Conservation (phyloP, 2,113 vertebrate species). For the Bothrops jararaca region DNA sequence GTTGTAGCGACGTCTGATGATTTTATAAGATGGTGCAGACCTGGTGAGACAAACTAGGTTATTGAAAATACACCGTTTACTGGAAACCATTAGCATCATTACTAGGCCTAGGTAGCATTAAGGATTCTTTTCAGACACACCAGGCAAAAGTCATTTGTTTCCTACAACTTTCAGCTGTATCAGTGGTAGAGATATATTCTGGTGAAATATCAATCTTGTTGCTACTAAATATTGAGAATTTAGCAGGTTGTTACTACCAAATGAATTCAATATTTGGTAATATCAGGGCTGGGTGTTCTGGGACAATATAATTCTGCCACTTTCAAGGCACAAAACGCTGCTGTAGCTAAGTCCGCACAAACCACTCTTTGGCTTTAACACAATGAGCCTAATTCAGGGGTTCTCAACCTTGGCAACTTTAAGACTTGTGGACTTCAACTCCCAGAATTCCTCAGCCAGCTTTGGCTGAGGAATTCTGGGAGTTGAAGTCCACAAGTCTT, state of each 20-base stretch:
- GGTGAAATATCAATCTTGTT: background rate
- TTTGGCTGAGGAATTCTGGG: too few relatives aligned
- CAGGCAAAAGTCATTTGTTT: background rate
- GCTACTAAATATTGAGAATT: background rate
- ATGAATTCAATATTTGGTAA: background rate
- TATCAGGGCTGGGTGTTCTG: background rate
- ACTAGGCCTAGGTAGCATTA: background rate
- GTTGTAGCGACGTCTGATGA: background rate
- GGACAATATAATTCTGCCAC: background rate
- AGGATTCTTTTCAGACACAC: background rate
- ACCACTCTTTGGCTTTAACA: background rate
- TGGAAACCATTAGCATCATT: background rate
- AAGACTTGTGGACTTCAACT: too few relatives aligned
- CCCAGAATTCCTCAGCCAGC: too few relatives aligned
- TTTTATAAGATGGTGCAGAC: background rate
- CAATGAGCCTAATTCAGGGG: background rate
- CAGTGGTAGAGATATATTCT: background rate
- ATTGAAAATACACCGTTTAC: background rate
- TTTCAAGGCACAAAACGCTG: background rate
- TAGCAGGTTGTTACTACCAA: background rate
- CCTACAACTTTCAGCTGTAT: background rate
- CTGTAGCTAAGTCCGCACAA: background rate
- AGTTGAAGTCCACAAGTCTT: too few relatives aligned
- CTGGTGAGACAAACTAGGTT: background rate
- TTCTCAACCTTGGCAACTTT: too few relatives aligned